These are phyloP conservation scores for Dynastes hyllus DNA, from an alignment of 2,888 invertebrate species.

Conservation along the genomic window DNA sequence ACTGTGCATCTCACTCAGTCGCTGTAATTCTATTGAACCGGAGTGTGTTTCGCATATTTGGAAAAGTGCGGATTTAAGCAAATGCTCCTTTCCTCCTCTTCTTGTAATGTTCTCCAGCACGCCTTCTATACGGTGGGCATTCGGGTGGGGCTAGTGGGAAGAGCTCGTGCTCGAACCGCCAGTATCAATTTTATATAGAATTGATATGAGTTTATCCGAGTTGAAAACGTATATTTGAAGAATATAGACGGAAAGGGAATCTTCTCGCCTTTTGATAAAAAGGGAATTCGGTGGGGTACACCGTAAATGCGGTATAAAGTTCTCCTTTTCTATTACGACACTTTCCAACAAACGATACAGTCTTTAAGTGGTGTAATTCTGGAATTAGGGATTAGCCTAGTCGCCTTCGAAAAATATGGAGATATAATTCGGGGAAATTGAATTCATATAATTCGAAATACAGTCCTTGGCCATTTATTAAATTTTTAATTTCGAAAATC, in stretches of 20 bases:
- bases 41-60: conserved; percentile 45
- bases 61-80: conserved; percentile 45
- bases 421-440: too few species aligned
- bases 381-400: too few species aligned
- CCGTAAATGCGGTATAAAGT: conserved; percentile 24
- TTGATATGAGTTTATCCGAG: conserved; percentile 46
- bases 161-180: conserved; percentile 11
- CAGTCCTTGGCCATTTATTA: too few species aligned
- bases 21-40: conserved; percentile 42
- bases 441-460: too few species aligned
- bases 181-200: conserved; percentile 46
- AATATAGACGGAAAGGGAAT: conserved; percentile 33
- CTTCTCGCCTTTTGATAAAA: conserved; percentile 38
- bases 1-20: conserved; percentile 17
- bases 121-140: background rate
- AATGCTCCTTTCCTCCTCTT: conserved; percentile 24
- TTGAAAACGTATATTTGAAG: conserved; percentile 37
- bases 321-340: conserved; percentile 2
- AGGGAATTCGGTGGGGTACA: conserved; percentile 18
- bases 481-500: too few species aligned
- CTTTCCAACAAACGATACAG: conserved; percentile 6
- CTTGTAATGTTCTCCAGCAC: conserved; percentile 40
- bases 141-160: conserved; percentile 3
- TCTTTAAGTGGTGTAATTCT: too few species aligned
- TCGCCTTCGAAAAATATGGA: too few species aligned